A percentile compares a stretch with the other conserved stretches of the same genome.
Conservation (phyloP, 2,113 vertebrate species). For the Alouatta palliata region DNA sequence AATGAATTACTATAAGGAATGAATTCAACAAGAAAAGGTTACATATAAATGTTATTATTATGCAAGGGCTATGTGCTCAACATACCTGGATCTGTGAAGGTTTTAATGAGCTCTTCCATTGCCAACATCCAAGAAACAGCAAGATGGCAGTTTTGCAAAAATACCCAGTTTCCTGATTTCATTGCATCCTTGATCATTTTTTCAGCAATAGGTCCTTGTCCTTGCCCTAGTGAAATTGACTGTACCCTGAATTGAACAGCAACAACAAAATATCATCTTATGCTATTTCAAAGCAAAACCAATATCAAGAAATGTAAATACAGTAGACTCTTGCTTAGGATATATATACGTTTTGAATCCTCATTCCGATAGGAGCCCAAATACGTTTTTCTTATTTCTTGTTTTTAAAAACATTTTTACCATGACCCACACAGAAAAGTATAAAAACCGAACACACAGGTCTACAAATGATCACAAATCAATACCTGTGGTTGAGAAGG, state of each 20-base stretch:
- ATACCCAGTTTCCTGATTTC: slow-evolving; percentile 88
- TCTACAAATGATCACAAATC: background rate
- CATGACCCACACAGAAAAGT: background rate
- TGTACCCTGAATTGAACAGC: slow-evolving; percentile 83
- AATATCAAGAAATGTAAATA: slow-evolving; percentile 27
- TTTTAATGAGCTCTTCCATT: slow-evolving; percentile 92
- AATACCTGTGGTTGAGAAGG: background rate
- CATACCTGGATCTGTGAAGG: slow-evolving; percentile 87
- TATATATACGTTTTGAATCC: background rate
- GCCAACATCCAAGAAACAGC: slow-evolving; percentile 90
- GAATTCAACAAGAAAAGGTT: background rate
- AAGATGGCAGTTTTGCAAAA: slow-evolving; percentile 91
- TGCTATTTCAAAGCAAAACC: background rate
- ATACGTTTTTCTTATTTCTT: background rate
- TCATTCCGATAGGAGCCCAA: background rate
- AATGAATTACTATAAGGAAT: background rate
- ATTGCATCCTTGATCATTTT: slow-evolving; percentile 87
- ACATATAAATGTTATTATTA: background rate
- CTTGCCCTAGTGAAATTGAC: slow-evolving; percentile 91
- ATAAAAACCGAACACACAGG: background rate
- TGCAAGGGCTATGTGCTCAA: background rate
- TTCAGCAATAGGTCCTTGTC: slow-evolving; percentile 90
- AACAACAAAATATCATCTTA: background rate
- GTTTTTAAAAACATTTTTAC: background rate
- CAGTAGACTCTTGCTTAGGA: background rate